Base-by-base conservation (phyloP, 2,113 vertebrate species). In the Megaleporinus macrocephalus region DNA sequence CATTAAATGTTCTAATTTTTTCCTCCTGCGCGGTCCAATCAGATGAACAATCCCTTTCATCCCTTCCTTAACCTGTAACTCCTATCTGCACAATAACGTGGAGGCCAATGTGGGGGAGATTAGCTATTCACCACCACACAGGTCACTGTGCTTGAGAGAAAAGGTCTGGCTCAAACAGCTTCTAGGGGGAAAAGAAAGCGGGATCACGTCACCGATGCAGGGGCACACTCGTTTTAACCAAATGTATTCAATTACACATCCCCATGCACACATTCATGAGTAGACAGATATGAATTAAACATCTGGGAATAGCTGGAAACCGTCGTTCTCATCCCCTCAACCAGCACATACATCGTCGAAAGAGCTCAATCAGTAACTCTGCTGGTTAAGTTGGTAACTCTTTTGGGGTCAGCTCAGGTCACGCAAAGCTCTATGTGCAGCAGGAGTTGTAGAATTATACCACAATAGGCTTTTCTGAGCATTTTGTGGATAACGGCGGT, bases 1-100 rank as follows among this genome's bases (percentile, higher is more conserved):
- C 26, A 53, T 82, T 59, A 78, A 79, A 82, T 73, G 79, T 69
- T 81, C 53, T 74, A 68, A 78, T 78, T 77, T 62, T 24, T 55
- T 49, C 73, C n/a, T 36, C 63, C 33, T 68, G 62, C 71, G 51
- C 57, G 36, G 47, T 57, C 36, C 29, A 18, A 57, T 78, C 59
- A 71, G 30, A 83, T 44, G 30, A 57, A 36, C 18, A 33, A 27
- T 49, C 26, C 18, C 49, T 73, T 73, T 76, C 78, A 59, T 81
- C 69, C 83, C 16, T 71, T 73, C 20, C 49, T 51, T 57, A 81
- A 82, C 73, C 51, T 72, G 51, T 12, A 59, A 49, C 59, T 62
- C 55, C 36, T 16, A 30, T 80, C 78, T 76, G 73, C 14, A n/a
- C 41, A 22, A 16, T 70, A 59, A 69, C 61, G 53, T 57, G 73